These are phyloP conservation scores for Brachynemurus nebulosus DNA, from an alignment of 2,888 invertebrate genomes.

Conservation along the genomic window DNA sequence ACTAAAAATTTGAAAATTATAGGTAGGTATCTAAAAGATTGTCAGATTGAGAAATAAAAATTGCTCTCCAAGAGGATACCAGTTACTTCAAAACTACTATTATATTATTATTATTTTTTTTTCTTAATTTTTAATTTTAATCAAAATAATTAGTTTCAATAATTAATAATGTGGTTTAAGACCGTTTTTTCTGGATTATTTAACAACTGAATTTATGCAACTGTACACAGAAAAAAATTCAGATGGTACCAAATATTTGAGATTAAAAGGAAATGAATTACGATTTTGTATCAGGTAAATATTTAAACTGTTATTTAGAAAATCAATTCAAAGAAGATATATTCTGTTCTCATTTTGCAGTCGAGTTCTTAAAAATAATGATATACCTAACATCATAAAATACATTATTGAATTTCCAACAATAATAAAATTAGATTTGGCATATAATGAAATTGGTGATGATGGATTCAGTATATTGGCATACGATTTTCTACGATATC, in stretches of 20 bases:
- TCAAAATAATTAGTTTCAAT: no score
- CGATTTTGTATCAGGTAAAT: conserved; percentile 29
- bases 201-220: no score
- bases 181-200: no score
- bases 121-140: no score
- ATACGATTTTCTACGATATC: conserved; percentile 30
- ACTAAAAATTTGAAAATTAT: no score
- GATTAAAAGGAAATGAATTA: conserved; percentile 38
- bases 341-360: conserved; percentile 25
- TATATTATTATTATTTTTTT: no score
- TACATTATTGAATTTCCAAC: conserved; percentile 34
- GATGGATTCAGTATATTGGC: conserved; percentile 33
- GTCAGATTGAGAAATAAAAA: no score
- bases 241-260: conserved; percentile 37
- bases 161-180: no score
- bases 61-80: no score
- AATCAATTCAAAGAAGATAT: neutral
- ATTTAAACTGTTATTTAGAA: neutral
- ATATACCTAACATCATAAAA: conserved; percentile 35
- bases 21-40: no score
- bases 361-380: conserved; percentile 33
- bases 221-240: conserved; percentile 36
- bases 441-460: conserved; percentile 42
- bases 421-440: conserved; percentile 37
- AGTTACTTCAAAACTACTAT: no score